Conservation (phyloP, 1,140 invertebrate genomes). For the Lineus longissimus region DNA sequence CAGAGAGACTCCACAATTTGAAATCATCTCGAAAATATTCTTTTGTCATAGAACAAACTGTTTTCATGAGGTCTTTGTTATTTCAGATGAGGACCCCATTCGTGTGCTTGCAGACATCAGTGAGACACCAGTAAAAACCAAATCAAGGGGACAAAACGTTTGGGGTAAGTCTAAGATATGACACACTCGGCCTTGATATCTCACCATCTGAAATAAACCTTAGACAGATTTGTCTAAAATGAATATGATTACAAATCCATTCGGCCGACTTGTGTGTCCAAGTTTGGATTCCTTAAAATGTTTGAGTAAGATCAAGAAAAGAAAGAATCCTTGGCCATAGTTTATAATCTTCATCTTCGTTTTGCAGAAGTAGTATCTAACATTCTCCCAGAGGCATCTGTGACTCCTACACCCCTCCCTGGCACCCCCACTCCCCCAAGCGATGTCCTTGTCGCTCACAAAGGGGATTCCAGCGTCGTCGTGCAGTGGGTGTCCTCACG, state of each 20-base stretch:
- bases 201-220: no score
- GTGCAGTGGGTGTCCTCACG: slow-evolving; percentile 35
- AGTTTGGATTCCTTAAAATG: no score
- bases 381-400: slow-evolving; percentile 20
- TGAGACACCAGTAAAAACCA: neutral
- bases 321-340: no score
- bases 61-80: slow-evolving; percentile 13
- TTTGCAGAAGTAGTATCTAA: slow-evolving; percentile 30
- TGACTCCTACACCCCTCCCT: neutral
- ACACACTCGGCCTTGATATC: no score
- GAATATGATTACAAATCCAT: no score
- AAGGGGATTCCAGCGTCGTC: slow-evolving; percentile 28
- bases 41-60: no score
- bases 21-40: no score
- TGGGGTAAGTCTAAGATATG: neutral
- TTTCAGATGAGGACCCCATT: slow-evolving; percentile 22
- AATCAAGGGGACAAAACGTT: neutral
- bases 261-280: no score
- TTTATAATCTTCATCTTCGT: no score
- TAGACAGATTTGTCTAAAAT: no score
- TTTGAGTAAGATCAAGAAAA: no score
- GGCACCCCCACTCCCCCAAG: slow-evolving; percentile 36
- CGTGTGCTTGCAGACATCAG: neutral
- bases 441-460: slow-evolving; percentile 26
- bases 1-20: no score